These are phyloP conservation scores for Cyprinodon variegatus DNA, from an alignment of 2,113 vertebrate genomes.

Conservation along the genomic window DNA sequence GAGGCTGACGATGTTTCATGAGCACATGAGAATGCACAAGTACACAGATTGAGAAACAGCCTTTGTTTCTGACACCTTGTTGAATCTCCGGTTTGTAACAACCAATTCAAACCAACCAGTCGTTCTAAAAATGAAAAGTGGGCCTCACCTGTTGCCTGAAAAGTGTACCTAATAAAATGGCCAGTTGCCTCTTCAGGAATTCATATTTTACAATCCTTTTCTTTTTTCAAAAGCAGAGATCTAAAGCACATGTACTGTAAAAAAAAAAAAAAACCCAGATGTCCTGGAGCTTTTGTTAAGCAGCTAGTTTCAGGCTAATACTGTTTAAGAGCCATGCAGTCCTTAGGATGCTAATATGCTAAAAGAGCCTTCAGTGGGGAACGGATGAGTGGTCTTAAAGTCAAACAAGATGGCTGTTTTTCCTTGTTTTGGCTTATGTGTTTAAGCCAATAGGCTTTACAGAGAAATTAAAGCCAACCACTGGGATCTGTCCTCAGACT, in stretches of 20 bases:
- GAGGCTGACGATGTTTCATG: too few relatives aligned
- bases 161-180: not conserved
- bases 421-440: not conserved
- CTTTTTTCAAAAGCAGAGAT: not conserved
- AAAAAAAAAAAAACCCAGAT: not conserved
- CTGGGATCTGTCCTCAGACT: not conserved
- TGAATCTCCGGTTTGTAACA: not conserved
- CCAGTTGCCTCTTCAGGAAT: conserved; percentile 7
- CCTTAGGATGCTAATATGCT: conserved; percentile 29
- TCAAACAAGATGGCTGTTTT: not conserved
- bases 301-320: conserved; percentile 32
- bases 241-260: not conserved
- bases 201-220: conserved; percentile 26
- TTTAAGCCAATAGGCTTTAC: not conserved
- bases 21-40: too few relatives aligned
- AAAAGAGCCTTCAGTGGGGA: conserved; percentile 4
- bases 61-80: not conserved
- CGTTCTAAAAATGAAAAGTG: not conserved
- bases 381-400: not conserved
- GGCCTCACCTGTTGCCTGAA: too few relatives aligned
- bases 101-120: not conserved
- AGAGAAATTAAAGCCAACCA: not conserved
- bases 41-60: too few relatives aligned
- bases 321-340: conserved; percentile 29
- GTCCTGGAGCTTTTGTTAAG: conserved; percentile 17